phyloP scores from a whole-genome alignment of 2,888 invertebrate species.

The Volucella inflata region DNA sequence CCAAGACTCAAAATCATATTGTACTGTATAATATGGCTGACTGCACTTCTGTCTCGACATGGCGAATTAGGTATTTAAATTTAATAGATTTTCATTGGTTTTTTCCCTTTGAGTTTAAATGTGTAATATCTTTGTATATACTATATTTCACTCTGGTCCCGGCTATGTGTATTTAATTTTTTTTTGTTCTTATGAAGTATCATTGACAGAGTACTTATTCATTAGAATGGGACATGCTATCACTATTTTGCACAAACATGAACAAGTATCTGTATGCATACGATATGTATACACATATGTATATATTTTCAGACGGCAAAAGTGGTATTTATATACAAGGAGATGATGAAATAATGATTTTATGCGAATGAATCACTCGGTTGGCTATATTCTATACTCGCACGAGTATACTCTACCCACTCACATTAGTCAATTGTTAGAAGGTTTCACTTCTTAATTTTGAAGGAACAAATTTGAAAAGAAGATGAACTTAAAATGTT shows the following conservation, averaged over 20 bases:
- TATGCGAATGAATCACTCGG: constrained; percentile 66
- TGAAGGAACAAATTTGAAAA: not conserved
- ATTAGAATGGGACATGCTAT: constrained; percentile 62
- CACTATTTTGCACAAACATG: constrained; percentile 11
- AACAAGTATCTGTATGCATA: constrained; percentile 14
- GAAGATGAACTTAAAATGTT: too few species aligned
- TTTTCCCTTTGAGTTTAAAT: not conserved
- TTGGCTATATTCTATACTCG: constrained; percentile 37
- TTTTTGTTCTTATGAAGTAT: constrained; percentile 52
- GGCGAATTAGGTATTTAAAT: constrained; percentile 66
- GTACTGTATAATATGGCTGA: constrained; percentile 60
- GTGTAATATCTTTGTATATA: not conserved
- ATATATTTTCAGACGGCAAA: constrained; percentile 9
- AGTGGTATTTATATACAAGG: constrained; percentile 41
- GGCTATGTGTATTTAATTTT: not conserved
- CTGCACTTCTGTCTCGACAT: constrained; percentile 62
- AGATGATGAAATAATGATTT: constrained; percentile 62
- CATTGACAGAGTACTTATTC: constrained; percentile 66
- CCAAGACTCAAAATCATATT: constrained; percentile 26
- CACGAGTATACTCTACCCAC: constrained; percentile 49
- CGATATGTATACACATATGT: not conserved
- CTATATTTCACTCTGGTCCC: constrained; percentile 27
- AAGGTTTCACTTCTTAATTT: constrained; percentile 41
- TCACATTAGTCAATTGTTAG: constrained; percentile 29
- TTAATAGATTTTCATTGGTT: constrained; percentile 53